Base-by-base conservation (phyloP, 2,113 vertebrate species). In the Anhinga rufa region DNA sequence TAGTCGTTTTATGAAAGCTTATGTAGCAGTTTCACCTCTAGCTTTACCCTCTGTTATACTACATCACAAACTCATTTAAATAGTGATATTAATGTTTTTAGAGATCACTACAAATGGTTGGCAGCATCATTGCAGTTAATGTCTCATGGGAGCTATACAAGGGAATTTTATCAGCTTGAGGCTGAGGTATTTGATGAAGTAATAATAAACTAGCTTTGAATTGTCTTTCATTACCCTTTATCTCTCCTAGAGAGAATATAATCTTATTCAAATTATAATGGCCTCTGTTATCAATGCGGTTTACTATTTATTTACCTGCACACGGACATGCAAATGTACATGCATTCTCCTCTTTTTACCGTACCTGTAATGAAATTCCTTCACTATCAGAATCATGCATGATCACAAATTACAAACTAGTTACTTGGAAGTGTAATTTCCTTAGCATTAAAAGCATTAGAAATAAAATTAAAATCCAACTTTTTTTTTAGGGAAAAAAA, bases 191-290 rank as follows among this genome's bases (percentile, higher is more conserved):
- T 98, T 98, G 98, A 98, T 98, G 98, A 98, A 98, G 97, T 98
- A 98, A 98, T 98, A 98, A 98, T 97, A 98, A 98, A 98, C 97
- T 98, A 96, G 97, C 97, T 97, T 97, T 87, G 98, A 97, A 98
- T 98, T 98, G 98, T 98, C 98, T 98, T 98, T 98, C 98, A 98
- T 98, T 98, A 98, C 98, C 96, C 93, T 98, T 98, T 98, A 98
- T 98, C 98, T 98, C 96, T 97, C 96, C 96, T 97, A 84, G 94
- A 94, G 97, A 98, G 97, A 98, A 97, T 97, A 98, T 98, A 98
- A 98, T 98, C 98, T 98, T 97, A 98, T 98, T 98, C 98, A 98
- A 98, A 98, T 98, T 98, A 98, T 98, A 98, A 98, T 98, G 97
- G 95, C 86, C 95, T 98, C 88, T 97, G 98, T 98, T 98, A 98